phyloP scores from a whole-genome alignment of 92 coral and sea anemone species.

The Zoanthus gigantus region DNA sequence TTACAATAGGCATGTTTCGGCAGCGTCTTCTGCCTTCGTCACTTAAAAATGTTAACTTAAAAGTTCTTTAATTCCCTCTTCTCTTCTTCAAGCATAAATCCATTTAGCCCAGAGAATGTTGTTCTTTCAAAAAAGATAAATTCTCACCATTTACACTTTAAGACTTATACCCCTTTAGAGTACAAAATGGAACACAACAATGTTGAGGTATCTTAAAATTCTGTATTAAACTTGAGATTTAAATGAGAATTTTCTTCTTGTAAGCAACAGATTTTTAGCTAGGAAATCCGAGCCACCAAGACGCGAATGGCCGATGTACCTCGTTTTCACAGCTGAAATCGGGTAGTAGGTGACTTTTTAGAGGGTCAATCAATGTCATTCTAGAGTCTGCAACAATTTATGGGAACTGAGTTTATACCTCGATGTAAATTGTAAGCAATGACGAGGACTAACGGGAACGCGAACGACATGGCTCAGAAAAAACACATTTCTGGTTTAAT shows the following conservation, averaged over 20 bases:
- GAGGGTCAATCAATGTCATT: no score
- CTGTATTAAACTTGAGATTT: background rate
- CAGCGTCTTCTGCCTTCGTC: no score
- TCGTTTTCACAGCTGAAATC: background rate
- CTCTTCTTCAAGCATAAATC: background rate
- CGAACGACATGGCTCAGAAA: no score
- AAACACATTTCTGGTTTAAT: no score
- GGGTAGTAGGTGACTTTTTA: no score
- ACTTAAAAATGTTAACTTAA: no score
- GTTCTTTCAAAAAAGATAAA: background rate
- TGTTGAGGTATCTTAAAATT: background rate
- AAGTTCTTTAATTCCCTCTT: background rate
- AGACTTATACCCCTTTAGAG: background rate
- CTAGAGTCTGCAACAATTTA: no score
- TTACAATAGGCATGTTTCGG: no score
- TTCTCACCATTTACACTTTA: background rate
- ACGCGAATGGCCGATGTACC: background rate
- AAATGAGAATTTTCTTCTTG: background rate
- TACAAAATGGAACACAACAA: constrained; percentile 3
- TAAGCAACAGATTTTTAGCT: background rate
- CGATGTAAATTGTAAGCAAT: no score
- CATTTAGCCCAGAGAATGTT: background rate
- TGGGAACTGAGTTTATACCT: no score
- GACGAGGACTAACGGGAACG: no score
- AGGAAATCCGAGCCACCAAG: background rate